Evolutionary conservation across 2,888 invertebrate genomes (phyloP).

Genomic region (Oscheius sp.): DNA sequence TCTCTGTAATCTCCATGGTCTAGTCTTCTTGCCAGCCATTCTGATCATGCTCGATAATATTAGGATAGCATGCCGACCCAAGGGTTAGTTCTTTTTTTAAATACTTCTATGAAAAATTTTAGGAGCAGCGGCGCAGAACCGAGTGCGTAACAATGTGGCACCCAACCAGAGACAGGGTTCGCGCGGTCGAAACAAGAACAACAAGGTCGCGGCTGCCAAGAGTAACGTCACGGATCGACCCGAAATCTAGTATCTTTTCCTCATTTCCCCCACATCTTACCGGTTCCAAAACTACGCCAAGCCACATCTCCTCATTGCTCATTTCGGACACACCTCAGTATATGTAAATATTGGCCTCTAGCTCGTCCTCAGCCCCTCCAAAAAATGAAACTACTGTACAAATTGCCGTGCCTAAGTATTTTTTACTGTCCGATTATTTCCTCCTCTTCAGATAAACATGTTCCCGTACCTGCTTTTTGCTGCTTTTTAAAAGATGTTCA

Average conservation of each 20-base stretch:
- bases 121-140: conserved; percentile 55
- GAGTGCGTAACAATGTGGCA: conserved; percentile 26
- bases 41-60: conserved; percentile 58
- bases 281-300: too few species aligned
- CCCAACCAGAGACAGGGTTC: conserved; percentile 39
- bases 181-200: conserved; percentile 43
- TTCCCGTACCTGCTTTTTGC: too few species aligned
- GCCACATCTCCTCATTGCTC: background rate
- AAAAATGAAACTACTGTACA: too few species aligned
- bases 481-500: too few species aligned
- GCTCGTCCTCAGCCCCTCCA: background rate
- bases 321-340: background rate
- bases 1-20: conserved; percentile 70
- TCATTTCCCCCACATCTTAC: background rate
- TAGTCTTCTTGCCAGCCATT: conserved; percentile 68
- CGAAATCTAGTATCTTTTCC: conserved; percentile 43
- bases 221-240: conserved; percentile 58
- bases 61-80: conserved; percentile 56
- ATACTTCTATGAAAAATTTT: background rate
- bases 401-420: too few species aligned
- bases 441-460: too few species aligned
- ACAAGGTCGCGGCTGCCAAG: conserved; percentile 50
- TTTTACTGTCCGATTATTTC: too few species aligned
- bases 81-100: conserved; percentile 35
- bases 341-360: conserved; percentile 6